Conservation (phyloP, 1,140 invertebrate genomes). For the Pogonomyrmex californicus region DNA sequence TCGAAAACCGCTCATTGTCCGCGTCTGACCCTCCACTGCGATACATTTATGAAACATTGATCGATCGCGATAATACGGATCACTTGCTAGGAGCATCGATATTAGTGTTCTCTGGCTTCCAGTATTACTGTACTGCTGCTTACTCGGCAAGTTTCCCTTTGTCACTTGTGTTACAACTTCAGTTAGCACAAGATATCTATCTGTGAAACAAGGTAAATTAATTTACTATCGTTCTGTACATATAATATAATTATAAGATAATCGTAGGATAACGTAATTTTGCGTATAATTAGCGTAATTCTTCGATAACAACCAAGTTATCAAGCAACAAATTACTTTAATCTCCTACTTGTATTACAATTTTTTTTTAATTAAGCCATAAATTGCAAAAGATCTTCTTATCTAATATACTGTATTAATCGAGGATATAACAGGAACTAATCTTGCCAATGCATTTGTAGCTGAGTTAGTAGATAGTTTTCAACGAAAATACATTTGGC, state of each 20-base stretch:
- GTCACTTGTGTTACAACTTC: background rate
- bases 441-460: constrained; percentile 4
- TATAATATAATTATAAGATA: background rate
- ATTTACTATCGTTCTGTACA: background rate
- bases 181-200: background rate
- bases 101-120: constrained; percentile 37
- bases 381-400: constrained; percentile 6
- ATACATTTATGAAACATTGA: constrained; percentile 56
- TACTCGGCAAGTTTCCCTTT: constrained; percentile 12
- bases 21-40: background rate
- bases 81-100: constrained; percentile 22
- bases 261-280: constrained; percentile 38
- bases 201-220: background rate
- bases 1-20: constrained; percentile 71
- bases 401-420: constrained; percentile 2
- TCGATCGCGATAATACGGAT: constrained; percentile 53
- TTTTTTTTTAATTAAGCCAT: constrained; percentile 6
- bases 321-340: constrained; percentile 14
- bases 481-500: constrained; percentile 8
- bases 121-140: constrained; percentile 18
- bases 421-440: background rate
- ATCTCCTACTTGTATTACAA: background rate
- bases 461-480: no score
- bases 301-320: constrained; percentile 24
- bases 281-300: constrained; percentile 27